Base-by-base conservation (phyloP, 2,888 invertebrate genomes). In the Agrochola lychnidis region DNA sequence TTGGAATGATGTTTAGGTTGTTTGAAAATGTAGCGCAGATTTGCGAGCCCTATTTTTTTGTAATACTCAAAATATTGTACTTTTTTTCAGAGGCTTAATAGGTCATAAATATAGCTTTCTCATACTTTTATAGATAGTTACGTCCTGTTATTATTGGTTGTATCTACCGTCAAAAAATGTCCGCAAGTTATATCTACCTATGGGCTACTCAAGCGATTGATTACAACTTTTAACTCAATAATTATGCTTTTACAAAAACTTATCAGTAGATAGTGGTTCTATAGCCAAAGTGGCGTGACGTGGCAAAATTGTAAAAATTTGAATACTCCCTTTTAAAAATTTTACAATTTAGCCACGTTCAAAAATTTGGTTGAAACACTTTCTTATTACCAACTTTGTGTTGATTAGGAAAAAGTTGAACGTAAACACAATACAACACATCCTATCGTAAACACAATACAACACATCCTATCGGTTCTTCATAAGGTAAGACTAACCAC, bases 401-500 rank as follows among this genome's bases (percentile, higher is more conserved):
- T 51, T 45, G 6, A 30, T 78, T 16, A 56, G 14, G 19, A 59
- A 80, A 45, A 63, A 25, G 0, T 36, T 19, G 3, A 10, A 22
- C 14, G 14, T 82, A 77, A 77, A 70, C 30, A 82, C 56, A 42
- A 82, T 19, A 82, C 61, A 51, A 77, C 59, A 77, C 59, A 59
- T 48, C 36, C n/a, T 36, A 73, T 85, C 62, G 73, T 82, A 77
- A 77, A 70, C 30, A 82, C 56, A 42, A 82, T 19, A 82, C 61
- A 51, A 77, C 59, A 77, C 59, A 59, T 48, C 36, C n/a, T 36
- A 73, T 85, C 62, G 73, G 51, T 74, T 78, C 40, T 53, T 70
- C 59, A 70, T 74, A 66, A 68, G 61, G 69, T 48, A 71, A 68
- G 30, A 63, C 73, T 48, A 70, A 81, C 77, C 82, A 83, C 79